Evolutionary conservation across 2,888 invertebrate genomes (phyloP).

Genomic region (Eilema griseolum): DNA sequence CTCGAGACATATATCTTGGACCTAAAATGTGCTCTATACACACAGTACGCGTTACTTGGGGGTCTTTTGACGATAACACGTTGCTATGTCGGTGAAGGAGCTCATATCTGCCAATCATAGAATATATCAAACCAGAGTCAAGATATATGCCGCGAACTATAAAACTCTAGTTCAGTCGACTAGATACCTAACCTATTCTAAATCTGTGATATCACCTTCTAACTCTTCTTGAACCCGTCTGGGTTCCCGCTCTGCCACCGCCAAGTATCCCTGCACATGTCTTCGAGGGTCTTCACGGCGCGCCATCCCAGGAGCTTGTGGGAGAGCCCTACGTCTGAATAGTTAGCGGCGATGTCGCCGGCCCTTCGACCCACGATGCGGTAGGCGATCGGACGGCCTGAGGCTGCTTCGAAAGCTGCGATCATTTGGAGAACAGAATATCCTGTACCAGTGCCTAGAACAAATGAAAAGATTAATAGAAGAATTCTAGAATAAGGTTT

Average conservation of each 20-base stretch:
- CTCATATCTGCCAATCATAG: no score
- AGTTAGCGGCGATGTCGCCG: slow-evolving; percentile 95
- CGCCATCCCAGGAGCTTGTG: slow-evolving; percentile 93
- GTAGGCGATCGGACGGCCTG: slow-evolving; percentile 91
- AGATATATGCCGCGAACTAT: no score
- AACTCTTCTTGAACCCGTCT: slow-evolving; percentile 86
- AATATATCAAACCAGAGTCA: no score
- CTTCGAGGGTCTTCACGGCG: slow-evolving; percentile 90
- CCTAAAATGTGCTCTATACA: no score
- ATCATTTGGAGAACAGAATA: slow-evolving; percentile 96
- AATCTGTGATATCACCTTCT: not conserved
- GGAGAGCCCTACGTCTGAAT: slow-evolving; percentile 93
- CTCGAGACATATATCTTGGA: no score
- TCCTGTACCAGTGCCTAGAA: slow-evolving; percentile 90
- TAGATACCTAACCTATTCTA: not conserved
- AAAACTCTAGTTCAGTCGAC: no score
- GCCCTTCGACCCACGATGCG: slow-evolving; percentile 90
- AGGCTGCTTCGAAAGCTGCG: slow-evolving; percentile 92
- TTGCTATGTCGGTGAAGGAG: no score
- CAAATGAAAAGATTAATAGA: not conserved
- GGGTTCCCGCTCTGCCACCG: slow-evolving; percentile 95
- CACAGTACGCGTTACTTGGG: no score
- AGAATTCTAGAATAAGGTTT: no score
- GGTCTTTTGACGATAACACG: no score
- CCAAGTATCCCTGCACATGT: slow-evolving; percentile 96